Conservation (phyloP, 1,140 invertebrate species). For the Drosophila ficusphila region DNA sequence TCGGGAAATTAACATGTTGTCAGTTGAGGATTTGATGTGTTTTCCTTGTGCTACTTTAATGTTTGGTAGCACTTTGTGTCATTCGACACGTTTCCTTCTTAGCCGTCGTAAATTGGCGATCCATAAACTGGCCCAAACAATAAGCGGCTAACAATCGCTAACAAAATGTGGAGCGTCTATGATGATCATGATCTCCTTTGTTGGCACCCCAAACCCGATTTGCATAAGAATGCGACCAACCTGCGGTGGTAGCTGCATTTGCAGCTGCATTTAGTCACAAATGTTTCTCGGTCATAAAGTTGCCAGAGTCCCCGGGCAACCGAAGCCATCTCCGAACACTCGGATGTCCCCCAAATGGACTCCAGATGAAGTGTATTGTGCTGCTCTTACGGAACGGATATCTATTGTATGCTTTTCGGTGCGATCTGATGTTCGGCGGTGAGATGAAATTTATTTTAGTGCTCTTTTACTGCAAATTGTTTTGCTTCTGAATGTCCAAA, state of each 20-base stretch:
- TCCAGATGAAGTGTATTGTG: constrained; percentile 32
- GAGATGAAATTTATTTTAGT: constrained; percentile 36
- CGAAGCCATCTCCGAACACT: constrained; percentile 35
- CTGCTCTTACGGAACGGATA: constrained; percentile 18
- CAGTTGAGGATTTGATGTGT: constrained; percentile 35
- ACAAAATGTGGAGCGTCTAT: constrained; percentile 55
- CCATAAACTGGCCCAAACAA: constrained; percentile 58
- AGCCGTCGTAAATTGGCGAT: constrained; percentile 61
- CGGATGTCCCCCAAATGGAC: constrained; percentile 34
- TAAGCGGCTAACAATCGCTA: constrained; percentile 68
- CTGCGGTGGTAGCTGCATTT: constrained; percentile 52
- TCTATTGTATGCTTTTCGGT: constrained; percentile 40
- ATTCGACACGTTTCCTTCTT: constrained; percentile 41
- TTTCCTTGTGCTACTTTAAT: constrained; percentile 50
- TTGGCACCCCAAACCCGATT: constrained; percentile 41
- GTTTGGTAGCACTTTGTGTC: constrained; percentile 49
- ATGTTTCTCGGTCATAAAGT: constrained; percentile 47
- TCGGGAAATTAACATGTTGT: constrained; percentile 56
- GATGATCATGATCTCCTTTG: constrained; percentile 38
- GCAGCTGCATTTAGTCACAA: constrained; percentile 35
- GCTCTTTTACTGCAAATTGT: constrained; percentile 74
- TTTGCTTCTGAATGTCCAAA: constrained; percentile 51
- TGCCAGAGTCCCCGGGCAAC: constrained; percentile 19
- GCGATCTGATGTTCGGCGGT: constrained; percentile 8
- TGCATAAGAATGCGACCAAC: constrained; percentile 71